Conservation (phyloP, 2,888 invertebrate genomes). For the Drosophila lutescens region DNA sequence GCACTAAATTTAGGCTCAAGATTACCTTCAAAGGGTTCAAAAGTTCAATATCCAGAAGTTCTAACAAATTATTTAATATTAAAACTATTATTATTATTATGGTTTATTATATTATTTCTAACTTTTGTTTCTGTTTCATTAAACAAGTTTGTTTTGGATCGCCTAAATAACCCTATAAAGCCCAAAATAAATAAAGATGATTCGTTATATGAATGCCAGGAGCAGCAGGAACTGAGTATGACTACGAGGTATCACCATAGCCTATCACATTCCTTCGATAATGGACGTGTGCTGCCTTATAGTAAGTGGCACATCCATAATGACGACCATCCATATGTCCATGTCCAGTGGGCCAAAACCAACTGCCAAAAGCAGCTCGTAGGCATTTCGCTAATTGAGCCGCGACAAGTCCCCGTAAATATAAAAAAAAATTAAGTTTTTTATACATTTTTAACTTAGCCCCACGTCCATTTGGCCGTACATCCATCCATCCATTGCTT, state of each 20-base stretch:
- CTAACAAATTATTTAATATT: no score
- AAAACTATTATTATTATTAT: no score
- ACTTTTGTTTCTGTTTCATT: no score
- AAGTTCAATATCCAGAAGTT: no score
- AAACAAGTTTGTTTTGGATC: no score
- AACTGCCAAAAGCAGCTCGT: slow-evolving; percentile 47
- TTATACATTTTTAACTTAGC: slow-evolving; percentile 1
- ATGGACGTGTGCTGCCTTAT: slow-evolving; percentile 2
- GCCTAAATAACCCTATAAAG: no score
- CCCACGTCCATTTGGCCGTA: slow-evolving; percentile 6
- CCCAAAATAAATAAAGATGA: no score
- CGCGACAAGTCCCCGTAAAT: slow-evolving; percentile 57
- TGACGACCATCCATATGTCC: slow-evolving; percentile 56
- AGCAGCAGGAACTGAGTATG: not conserved
- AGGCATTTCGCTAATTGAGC: slow-evolving; percentile 75
- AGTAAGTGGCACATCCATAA: slow-evolving; percentile 44
- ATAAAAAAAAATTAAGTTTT: not conserved
- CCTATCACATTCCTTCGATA: not conserved
- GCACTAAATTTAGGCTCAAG: not conserved
- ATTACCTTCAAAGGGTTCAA: no score
- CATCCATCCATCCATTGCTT: slow-evolving; percentile 50
- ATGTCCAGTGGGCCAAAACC: slow-evolving; percentile 46
- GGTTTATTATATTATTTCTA: no score
- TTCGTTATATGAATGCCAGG: not conserved
- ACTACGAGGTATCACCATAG: not conserved